These are phyloP conservation scores for Felis chaus DNA, from an alignment of 2,113 vertebrate genomes.

Conservation along the genomic window DNA sequence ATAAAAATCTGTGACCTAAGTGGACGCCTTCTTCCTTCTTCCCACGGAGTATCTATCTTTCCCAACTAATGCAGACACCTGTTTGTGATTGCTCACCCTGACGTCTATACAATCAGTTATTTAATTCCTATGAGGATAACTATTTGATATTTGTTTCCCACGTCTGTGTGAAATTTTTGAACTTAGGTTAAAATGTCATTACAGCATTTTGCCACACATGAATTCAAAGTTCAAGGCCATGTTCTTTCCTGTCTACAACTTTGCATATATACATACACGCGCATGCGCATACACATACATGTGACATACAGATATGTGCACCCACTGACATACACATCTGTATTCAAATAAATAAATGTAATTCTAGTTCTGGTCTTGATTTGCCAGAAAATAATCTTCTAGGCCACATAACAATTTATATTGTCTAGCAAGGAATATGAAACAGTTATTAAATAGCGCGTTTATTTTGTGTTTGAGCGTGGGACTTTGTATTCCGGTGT, in stretches of 20 bases:
- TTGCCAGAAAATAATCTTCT: constrained; percentile 34
- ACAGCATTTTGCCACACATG: neutral
- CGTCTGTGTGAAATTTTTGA: neutral
- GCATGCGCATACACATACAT: neutral
- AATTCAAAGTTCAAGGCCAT: neutral
- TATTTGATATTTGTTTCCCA: neutral
- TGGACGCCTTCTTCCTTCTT: constrained; percentile 4
- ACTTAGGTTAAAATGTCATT: constrained; percentile 11
- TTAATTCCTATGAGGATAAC: constrained; percentile 34
- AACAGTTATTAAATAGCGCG: neutral
- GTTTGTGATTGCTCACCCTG: constrained; percentile 9
- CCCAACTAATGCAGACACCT: neutral
- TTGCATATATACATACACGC: neutral
- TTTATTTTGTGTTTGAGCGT: constrained; percentile 37
- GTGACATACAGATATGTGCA: neutral
- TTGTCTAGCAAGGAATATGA: constrained; percentile 10
- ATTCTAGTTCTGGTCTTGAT: neutral
- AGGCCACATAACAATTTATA: neutral
- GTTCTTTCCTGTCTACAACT: neutral
- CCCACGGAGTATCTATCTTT: neutral
- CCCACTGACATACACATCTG: neutral
- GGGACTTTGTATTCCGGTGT: neutral
- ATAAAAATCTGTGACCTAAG: neutral
- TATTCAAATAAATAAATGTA: neutral
- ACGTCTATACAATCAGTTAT: neutral